phyloP scores from a whole-genome alignment of 2,797 vertebrate genomes.

The Silurus aristotelis region DNA sequence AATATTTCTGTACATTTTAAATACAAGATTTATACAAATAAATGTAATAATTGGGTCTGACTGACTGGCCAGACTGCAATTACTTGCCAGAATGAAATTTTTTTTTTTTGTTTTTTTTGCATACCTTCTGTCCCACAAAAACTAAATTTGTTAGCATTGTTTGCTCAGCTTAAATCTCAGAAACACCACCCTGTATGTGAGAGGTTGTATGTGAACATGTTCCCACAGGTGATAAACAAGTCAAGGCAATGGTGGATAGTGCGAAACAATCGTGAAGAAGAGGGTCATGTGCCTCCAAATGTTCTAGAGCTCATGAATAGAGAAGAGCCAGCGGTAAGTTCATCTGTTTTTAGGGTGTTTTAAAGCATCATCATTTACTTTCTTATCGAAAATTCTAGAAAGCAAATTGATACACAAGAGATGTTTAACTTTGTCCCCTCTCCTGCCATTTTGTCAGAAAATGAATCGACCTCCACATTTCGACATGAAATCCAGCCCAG shows the following conservation, averaged over 20 bases:
- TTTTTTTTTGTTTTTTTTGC: background rate
- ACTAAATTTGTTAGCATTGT: background rate
- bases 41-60: background rate
- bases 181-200: background rate
- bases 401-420: background rate
- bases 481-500: slow-evolving; percentile 72
- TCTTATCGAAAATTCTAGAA: background rate
- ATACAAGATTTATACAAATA: background rate
- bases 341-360: background rate
- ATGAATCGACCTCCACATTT: slow-evolving; percentile 62
- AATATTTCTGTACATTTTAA: background rate
- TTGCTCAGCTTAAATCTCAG: background rate
- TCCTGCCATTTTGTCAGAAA: slow-evolving; percentile 34
- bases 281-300: slow-evolving; percentile 84
- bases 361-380: background rate
- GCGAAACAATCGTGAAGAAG: slow-evolving; percentile 66
- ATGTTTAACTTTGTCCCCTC: background rate
- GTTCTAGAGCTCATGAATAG: slow-evolving; percentile 74
- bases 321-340: slow-evolving; percentile 19
- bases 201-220: slow-evolving; percentile 5
- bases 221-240: slow-evolving; percentile 79
- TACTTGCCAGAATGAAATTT: background rate
- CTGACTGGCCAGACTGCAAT: background rate
- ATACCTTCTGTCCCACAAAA: background rate
- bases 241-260: slow-evolving; percentile 88